Evolutionary conservation across 1,140 invertebrate genomes (phyloP), one percentile per base, ranked within the genome.

Genomic region (Drosophila micromelanica): DNA sequence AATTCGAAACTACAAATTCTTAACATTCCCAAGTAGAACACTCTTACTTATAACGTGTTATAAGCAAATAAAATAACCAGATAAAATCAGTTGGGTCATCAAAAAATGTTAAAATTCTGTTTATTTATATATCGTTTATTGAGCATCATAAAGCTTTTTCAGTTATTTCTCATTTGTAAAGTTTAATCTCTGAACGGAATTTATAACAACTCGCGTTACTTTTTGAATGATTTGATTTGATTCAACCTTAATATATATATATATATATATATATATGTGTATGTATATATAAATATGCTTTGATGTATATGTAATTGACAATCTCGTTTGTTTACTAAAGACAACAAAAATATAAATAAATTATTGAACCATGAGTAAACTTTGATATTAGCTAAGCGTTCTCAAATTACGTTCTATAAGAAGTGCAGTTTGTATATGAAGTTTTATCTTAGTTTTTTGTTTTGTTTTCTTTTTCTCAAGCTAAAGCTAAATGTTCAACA

Each of bases 401-500:
- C 48, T 43, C 54, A 48, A 63, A 57, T 60, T 78, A 62, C 56
- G 7, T 43, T 70, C 62, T 63, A 46, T 70, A 57, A 75, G 60
- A 64, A 76, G 76, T 65, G 56, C 59, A 75, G 73, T 76, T 77
- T 86, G 75, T 87, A 87, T 86, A 87, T 86, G 81, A 89, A 87
- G 59, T 76, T 23, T 23, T 23, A 23, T 23, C 20, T 23, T 23
- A 3, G 12, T 65, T 62, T 49, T 62, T 63, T 57, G 40, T 37
- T 52, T 42, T 56, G 56, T 56, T 60, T 57, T 23, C 6, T 43
- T 45, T 61, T 55, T 55, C 56, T 61, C 8, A 89, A 80, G 84
- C 84, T 90, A 89, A 89, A 89, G 84, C 84, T 89, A 89, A 89
- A 78, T 82, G 73, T 90, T 89, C 76, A 89, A 89, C 84, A 89